Percentiles rank a stretch among this genome's conserved stretches.
phyloP scores from a whole-genome alignment of 1,140 invertebrate genomes.

The Drosophila varians region DNA sequence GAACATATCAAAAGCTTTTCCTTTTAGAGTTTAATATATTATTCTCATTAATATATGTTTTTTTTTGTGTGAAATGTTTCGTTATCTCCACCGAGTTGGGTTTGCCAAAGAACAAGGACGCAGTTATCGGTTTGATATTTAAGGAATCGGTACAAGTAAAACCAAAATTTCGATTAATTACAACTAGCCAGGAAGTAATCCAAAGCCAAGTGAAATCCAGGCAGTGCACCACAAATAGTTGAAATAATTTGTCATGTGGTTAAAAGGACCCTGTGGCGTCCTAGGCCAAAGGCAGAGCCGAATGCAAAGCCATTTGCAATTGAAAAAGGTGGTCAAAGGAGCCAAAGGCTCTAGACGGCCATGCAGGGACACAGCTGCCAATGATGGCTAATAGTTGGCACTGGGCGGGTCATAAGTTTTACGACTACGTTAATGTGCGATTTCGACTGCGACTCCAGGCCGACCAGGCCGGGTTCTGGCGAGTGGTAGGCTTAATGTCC shows the following conservation, averaged over 20 bases:
- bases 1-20: too few species aligned
- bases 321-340: not conserved
- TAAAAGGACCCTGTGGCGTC: not conserved
- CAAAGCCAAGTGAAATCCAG: not conserved
- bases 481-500: conserved; percentile 29
- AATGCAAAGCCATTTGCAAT: not conserved
- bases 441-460: conserved; percentile 1
- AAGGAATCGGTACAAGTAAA: too few species aligned
- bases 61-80: too few species aligned
- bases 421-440: conserved; percentile 49
- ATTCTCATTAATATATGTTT: too few species aligned
- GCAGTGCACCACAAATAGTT: not conserved
- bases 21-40: too few species aligned
- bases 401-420: conserved; percentile 54
- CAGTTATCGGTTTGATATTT: not conserved
- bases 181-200: not conserved
- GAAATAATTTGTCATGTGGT: not conserved
- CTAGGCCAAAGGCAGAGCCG: not conserved
- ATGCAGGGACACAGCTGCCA: conserved; percentile 45
- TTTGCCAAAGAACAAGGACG: not conserved
- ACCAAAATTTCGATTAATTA: not conserved
- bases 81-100: too few species aligned
- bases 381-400: conserved; percentile 61
- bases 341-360: not conserved
- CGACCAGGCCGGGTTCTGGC: not conserved